Conservation (phyloP, 2,888 invertebrate species). For the Dryadula phaetusa region DNA sequence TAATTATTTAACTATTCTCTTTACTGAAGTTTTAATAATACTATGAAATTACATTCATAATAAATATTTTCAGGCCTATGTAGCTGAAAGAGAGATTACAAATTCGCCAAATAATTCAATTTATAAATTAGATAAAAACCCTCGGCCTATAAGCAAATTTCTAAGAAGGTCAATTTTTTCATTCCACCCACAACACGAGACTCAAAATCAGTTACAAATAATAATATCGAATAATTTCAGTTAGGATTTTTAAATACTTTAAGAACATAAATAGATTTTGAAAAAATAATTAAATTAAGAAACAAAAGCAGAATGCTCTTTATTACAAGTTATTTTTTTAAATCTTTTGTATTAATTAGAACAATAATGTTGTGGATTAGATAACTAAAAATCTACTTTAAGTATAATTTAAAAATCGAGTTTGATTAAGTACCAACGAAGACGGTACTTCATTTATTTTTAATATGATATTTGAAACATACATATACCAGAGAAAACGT, state of each 20-base stretch:
- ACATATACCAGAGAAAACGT: too few species aligned
- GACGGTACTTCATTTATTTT: too few species aligned
- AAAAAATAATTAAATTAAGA: not conserved
- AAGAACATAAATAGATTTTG: not conserved
- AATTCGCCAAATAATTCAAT: slow-evolving; percentile 15
- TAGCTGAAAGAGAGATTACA: slow-evolving; percentile 17
- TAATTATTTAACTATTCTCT: not conserved
- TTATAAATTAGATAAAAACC: slow-evolving; percentile 15
- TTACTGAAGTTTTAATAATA: not conserved
- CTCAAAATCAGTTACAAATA: slow-evolving; percentile 15
- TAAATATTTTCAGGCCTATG: not conserved
- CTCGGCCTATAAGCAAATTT: slow-evolving; percentile 16
- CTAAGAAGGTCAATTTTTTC: slow-evolving; percentile 15
- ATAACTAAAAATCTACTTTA: too few species aligned
- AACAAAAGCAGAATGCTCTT: not conserved
- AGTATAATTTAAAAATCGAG: too few species aligned
- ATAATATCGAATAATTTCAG: not conserved
- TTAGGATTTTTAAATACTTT: not conserved
- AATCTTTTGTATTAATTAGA: too few species aligned
- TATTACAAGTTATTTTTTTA: not conserved
- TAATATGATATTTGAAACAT: too few species aligned
- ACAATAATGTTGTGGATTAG: too few species aligned
- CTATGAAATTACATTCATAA: not conserved
- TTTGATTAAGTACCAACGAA: too few species aligned
- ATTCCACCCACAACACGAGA: slow-evolving; percentile 8